phyloP scores from a whole-genome alignment of 2,797 vertebrate species.

The Gallinago solitaria region DNA sequence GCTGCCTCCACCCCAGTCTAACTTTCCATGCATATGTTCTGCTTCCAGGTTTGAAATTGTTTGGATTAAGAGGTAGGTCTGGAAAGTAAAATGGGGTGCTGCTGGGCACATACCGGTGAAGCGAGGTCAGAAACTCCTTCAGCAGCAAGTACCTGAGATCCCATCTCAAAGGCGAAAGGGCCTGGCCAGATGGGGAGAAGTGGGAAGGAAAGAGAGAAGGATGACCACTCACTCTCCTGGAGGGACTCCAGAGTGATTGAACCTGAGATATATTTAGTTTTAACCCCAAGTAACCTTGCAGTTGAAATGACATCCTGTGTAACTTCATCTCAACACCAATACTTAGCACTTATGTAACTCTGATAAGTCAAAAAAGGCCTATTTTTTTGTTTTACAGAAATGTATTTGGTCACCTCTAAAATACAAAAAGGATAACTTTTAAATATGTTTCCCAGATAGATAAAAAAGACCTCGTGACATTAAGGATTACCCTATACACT shows the following conservation, averaged over 20 bases:
- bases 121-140: not conserved
- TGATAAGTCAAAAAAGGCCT: not conserved
- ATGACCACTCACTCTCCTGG: not conserved
- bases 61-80: not conserved
- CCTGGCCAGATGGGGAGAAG: not conserved
- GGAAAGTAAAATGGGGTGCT: not conserved
- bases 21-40: not conserved
- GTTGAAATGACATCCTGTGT: conserved; percentile 18
- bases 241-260: not conserved
- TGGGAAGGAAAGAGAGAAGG: not conserved
- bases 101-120: not conserved
- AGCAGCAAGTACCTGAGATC: not conserved
- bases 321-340: conserved; percentile 12
- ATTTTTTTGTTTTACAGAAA: not conserved
- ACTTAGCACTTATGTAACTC: not conserved
- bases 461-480: not conserved
- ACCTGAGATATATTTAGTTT: conserved; percentile 25
- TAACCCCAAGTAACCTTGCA: not conserved
- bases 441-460: not conserved
- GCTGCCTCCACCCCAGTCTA: not conserved
- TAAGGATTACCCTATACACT: not conserved
- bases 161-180: not conserved
- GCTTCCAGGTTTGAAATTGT: not conserved
- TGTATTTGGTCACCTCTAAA: not conserved
- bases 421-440: not conserved